Base-by-base conservation (phyloP, 2,797 vertebrate genomes). In the Takifugu rubripes region DNA sequence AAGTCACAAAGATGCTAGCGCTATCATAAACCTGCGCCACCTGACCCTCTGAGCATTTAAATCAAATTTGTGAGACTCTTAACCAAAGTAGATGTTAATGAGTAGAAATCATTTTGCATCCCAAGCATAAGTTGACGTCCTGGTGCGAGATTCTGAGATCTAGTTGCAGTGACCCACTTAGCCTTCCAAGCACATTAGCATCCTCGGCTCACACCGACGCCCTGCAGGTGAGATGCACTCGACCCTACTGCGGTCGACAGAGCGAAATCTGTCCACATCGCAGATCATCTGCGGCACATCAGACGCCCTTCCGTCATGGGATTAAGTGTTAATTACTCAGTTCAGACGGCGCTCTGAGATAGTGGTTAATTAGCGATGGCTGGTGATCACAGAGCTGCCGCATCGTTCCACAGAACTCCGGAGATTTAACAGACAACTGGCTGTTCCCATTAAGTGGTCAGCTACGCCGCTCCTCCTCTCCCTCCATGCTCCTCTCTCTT, bases 91-190 rank as follows among this genome's bases (percentile, higher is more conserved):
- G 72, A 72, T 64, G 69, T 67, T 56, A 56, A 50, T 54, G 54
- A 54, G 54, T 55, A 33, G 61, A 54, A 72, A 68, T 56, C 71
- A 76, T 68, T 64, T 74, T 61, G 77, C 73, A 74, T 56, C 68
- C 59, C 58, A 61, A 53, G 62, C 66, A 73, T 74, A 72, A 66
- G 70, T 65, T 76, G 56, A 58, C 56, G 68, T 68, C 52, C 68
- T 66, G 58, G 52, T 68, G 40, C 53, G 69, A 62, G 68, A 68
- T 61, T 72, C 71, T 70, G 43, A 73, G 68, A 71, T 78, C 42
- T 69, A 72, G 71, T 72, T 49, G 57, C 68, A 49, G 62, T 84
- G 85, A 86, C 85, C 82, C 70, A 86, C 74, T 85, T 87, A 74
- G 61, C 55, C 56, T 56, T 49, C 59, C 65, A 75, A 75, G 75